A percentile compares a stretch with the other conserved stretches of the same genome.
phyloP scores from a whole-genome alignment of 2,888 invertebrate genomes.

The Andrena flavipes region DNA sequence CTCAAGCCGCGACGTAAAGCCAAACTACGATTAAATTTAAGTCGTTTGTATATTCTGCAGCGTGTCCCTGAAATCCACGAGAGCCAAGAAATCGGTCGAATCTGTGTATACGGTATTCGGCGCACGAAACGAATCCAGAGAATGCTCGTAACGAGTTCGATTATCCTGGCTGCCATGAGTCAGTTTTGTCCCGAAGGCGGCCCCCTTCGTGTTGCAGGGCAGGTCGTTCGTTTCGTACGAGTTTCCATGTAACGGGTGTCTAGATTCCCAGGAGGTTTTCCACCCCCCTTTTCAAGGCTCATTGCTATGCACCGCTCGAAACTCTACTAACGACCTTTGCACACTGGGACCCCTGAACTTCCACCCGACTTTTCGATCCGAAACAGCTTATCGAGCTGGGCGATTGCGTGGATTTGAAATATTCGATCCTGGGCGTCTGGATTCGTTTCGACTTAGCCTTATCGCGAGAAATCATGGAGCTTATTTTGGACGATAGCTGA shows the following conservation, averaged over 20 bases:
- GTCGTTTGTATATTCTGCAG: conserved; percentile 14
- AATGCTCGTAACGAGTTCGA: conserved; percentile 82
- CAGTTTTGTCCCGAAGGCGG: conserved; percentile 70
- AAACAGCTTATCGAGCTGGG: conserved; percentile 54
- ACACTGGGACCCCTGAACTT: conserved; percentile 60
- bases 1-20: background rate
- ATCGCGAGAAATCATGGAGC: background rate
- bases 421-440: conserved; percentile 40
- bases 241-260: conserved; percentile 79
- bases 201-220: conserved; percentile 42
- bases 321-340: conserved; percentile 80
- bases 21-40: conserved; percentile 6
- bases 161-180: conserved; percentile 82
- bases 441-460: conserved; percentile 14
- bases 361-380: conserved; percentile 57
- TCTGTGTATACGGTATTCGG: conserved; percentile 72
- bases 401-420: conserved; percentile 52
- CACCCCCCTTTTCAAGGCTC: conserved; percentile 76
- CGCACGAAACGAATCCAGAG: conserved; percentile 82
- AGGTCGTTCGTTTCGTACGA: conserved; percentile 67
- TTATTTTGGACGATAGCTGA: conserved; percentile 6
- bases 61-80: background rate
- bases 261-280: conserved; percentile 83
- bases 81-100: conserved; percentile 17
- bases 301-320: conserved; percentile 84